Evolutionary conservation across 1,140 invertebrate species (phyloP), one percentile per base, ranked within the genome.

Genomic region (Cephus cinctus): DNA sequence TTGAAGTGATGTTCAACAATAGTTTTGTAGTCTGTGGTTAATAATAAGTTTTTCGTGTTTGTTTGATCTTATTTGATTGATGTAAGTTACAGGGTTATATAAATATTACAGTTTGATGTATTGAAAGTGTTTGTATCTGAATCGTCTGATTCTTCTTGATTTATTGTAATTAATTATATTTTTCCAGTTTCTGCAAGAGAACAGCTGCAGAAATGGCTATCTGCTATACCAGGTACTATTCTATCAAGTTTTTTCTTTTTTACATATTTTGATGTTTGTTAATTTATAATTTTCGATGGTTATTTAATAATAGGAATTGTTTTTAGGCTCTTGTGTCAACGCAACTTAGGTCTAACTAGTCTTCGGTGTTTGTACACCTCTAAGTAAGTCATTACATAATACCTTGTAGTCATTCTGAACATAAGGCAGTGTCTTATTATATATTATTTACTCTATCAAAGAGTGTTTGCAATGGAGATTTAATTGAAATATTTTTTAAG

Each of bases 181-280:
- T n/a, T n/a, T n/a, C n/a, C n/a, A n/a, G n/a, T n/a, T n/a, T n/a
- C n/a, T n/a, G n/a, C n/a, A n/a, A n/a, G n/a, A n/a, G n/a, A n/a
- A n/a, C n/a, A n/a, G n/a, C n/a, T n/a, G 20, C 11, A 56, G 59
- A 53, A 23, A 67, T 68, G 65, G 62, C 65, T 18, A 47, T 67
- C 20, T 36, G 45, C 30, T 67, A 58, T 38, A 55, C 52, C 8
- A 63, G 65, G 65, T 68, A 61, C n/a, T 27, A 8, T n/a, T 27
- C 25, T 27, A n/a, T n/a, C 6, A 27, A n/a, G n/a, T 8, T n/a
- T n/a, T 27, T 27, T 27, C n/a, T 27, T 8, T 27, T 6, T 11
- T 23, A 43, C 48, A 9, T 38, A 0, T n/a, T 35, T 39, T 39
- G 18, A 30, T 43, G 43, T 11, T 55, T 19, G 23, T 43, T 20